Conservation (phyloP, 2,888 invertebrate genomes). For the Scaptomyza tumidula region DNA sequence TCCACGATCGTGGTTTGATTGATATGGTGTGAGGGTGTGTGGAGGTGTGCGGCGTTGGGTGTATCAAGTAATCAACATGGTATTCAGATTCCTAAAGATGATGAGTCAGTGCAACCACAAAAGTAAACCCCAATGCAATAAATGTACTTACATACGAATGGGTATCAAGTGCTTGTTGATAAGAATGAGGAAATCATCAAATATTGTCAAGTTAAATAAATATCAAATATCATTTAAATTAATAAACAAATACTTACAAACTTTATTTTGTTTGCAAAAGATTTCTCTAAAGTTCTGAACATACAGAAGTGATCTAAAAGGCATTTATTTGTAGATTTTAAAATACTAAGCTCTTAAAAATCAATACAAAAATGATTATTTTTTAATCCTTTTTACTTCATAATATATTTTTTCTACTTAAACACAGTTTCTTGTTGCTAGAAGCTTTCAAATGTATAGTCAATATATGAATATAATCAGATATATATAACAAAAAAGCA, state of each 20-base stretch:
- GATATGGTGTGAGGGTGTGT: conserved; percentile 13
- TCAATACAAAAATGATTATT: no score
- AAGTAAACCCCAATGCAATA: conserved; percentile 20
- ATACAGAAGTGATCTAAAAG: no score
- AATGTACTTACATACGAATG: no score
- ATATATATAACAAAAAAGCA: background rate
- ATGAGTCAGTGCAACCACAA: conserved; percentile 37
- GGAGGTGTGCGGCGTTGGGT: background rate
- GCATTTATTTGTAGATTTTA: no score
- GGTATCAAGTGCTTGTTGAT: conserved; percentile 23
- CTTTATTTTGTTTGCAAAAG: background rate
- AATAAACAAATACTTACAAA: conserved; percentile 6
- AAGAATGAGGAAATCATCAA: conserved; percentile 12
- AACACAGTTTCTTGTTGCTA: background rate
- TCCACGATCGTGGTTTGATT: conserved; percentile 33
- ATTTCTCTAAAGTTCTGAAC: background rate
- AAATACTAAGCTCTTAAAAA: no score
- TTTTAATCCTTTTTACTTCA: no score
- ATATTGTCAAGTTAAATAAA: background rate
- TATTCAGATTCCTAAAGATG: conserved; percentile 30
- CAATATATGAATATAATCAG: no score
- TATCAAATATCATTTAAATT: background rate
- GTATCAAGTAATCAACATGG: background rate
- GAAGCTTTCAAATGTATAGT: background rate
- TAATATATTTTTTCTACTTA: no score